Conservation (phyloP, 2,113 vertebrate species). For the Carollia perspicillata region DNA sequence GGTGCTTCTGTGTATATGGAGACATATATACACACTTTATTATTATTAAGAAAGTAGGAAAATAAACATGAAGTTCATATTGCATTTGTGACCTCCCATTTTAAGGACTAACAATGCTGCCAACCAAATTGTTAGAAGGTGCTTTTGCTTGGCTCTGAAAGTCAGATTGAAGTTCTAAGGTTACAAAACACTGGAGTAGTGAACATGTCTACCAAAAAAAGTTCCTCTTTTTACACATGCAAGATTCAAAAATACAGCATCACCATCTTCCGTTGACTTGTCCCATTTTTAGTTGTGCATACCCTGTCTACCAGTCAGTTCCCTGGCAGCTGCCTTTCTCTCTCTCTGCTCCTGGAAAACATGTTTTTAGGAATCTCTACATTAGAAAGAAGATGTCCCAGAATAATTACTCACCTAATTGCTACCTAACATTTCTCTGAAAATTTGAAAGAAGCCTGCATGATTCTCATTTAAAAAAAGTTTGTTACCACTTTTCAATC, state of each 20-base stretch:
- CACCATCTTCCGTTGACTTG: neutral
- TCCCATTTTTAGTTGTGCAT: neutral
- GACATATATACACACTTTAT: neutral
- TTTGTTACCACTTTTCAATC: conserved; percentile 26
- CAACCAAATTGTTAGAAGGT: neutral
- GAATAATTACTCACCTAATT: conserved; percentile 31
- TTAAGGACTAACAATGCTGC: neutral
- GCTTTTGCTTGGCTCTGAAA: neutral
- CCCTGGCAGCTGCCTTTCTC: neutral
- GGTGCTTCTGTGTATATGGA: neutral
- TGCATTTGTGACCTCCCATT: neutral
- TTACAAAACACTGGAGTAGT: neutral
- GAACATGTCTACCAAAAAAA: neutral
- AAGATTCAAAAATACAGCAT: neutral
- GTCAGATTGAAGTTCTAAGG: neutral
- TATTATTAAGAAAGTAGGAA: neutral
- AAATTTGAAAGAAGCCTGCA: conserved; percentile 1
- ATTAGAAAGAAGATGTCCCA: neutral
- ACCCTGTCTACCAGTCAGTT: neutral
- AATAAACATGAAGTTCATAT: neutral
- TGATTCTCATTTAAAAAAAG: neutral
- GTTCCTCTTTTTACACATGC: neutral
- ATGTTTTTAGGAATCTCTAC: neutral
- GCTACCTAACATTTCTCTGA: neutral
- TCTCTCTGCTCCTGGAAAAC: neutral